Evolutionary conservation across 2,113 vertebrate genomes (phyloP).

Genomic region (Meles meles): DNA sequence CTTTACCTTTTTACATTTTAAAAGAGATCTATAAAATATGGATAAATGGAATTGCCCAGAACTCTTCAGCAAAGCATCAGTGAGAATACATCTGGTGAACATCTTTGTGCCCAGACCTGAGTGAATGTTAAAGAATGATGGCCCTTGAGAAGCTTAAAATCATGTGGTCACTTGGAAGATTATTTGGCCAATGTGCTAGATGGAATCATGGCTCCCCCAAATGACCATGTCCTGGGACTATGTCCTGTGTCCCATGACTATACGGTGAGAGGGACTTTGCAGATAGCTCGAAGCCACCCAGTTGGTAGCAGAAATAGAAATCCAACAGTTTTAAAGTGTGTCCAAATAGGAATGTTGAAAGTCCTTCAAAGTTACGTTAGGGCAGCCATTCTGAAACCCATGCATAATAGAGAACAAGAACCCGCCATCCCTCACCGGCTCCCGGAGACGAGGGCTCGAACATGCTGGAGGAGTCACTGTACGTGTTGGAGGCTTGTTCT

Average conservation of each 20-base stretch:
- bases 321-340: background rate
- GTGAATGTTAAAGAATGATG: background rate
- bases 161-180: background rate
- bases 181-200: background rate
- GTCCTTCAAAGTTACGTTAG: background rate
- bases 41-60: background rate
- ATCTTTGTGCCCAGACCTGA: background rate
- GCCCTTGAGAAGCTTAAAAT: background rate
- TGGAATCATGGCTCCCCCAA: background rate
- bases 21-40: background rate
- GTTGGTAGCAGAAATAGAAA: background rate
- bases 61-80: background rate
- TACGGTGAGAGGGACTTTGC: background rate
- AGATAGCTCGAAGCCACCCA: background rate
- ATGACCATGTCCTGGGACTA: background rate
- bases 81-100: background rate
- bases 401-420: fast-evolving
- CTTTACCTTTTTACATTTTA: background rate
- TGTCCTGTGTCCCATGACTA: background rate
- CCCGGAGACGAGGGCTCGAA: constrained; percentile 96
- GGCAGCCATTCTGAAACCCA: background rate
- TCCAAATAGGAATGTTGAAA: background rate
- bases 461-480: constrained; percentile 93
- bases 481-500: constrained; percentile 94
- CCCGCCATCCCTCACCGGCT: constrained; percentile 84